Evolutionary conservation across 2,888 invertebrate species (phyloP).

Genomic region (Polydrusus tereticollis): DNA sequence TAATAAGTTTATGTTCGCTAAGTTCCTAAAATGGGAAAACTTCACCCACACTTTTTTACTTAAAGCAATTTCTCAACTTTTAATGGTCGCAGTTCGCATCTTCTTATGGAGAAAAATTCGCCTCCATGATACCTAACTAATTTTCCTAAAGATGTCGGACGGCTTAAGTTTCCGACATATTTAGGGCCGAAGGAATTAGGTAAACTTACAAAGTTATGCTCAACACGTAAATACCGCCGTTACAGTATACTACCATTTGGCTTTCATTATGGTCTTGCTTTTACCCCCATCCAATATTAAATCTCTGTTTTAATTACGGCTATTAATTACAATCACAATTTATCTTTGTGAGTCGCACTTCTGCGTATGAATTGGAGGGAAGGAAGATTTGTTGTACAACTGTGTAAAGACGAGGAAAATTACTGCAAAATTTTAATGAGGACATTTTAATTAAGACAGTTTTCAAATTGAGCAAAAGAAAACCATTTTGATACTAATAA

Average conservation of each 20-base stretch:
- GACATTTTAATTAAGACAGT: constrained; percentile 4
- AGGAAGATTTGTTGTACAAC: constrained; percentile 14
- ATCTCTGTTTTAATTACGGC: constrained; percentile 66
- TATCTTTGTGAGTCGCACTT: constrained; percentile 56
- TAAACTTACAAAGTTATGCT: constrained; percentile 68
- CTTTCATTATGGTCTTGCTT: constrained; percentile 62
- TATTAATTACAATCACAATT: constrained; percentile 65
- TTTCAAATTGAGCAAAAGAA: background rate
- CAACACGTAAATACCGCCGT: constrained; percentile 67
- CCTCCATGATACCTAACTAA: constrained; percentile 57
- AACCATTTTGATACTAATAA: background rate
- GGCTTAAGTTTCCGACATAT: constrained; percentile 67
- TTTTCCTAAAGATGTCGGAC: constrained; percentile 63
- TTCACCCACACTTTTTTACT: constrained; percentile 21
- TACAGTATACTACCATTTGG: constrained; percentile 64
- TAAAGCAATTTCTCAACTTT: constrained; percentile 45
- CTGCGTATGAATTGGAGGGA: constrained; percentile 13
- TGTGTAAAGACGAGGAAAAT: constrained; percentile 6
- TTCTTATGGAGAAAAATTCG: constrained; percentile 38
- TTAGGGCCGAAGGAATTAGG: constrained; percentile 66
- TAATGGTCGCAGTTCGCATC: constrained; percentile 45
- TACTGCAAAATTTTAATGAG: background rate
- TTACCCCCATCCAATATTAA: constrained; percentile 63
- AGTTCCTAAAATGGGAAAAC: constrained; percentile 37
- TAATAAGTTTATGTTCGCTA: constrained; percentile 21